Base-by-base conservation (phyloP, 2,888 invertebrate genomes). In the Altica lythri region DNA sequence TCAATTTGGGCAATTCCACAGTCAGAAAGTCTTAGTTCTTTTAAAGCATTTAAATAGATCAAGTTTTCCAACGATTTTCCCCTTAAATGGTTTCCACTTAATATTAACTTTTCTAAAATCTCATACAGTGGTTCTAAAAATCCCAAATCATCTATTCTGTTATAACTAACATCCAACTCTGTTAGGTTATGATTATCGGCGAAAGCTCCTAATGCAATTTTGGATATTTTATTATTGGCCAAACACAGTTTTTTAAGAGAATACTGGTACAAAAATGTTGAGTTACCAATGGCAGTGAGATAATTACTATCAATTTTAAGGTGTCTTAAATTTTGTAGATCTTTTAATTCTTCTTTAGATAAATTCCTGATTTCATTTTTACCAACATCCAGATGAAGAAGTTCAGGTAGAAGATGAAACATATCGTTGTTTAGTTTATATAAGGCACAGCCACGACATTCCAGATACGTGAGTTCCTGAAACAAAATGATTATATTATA, bases 281-380 rank as follows among this genome's bases (percentile, higher is more conserved):
- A 78, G 72, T 86, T 86, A 34, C 86, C 82, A 46, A 89, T 79
- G 25, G 84, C 83, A 2, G 86, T 83, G 62, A 91, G 73, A 68
- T 85, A 86, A 78, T 91, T 91, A 8, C 89, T 88, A 65, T 90
- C 89, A 57, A 91, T 76, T 64, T 81, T 80, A 34, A 89, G 76
- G 62, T 78, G 81, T 68, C 79, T 82, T 30, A 90, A 74, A 58
- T 81, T 82, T 65, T 81, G 82, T 40, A 89, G 78, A 68, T 84
- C 84, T 62, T 80, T 79, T 67, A 86, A 86, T 70, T 89, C 87
- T 64, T 86, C 85, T 10, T 83, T 78, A 56, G 83, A 82, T 38
- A 89, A 76, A 70, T 83, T 84, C 75, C 85, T 85, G 68, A 90
- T 85, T 57, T 82, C 81, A 77, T 91, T 91, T 69, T 88, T 83